A percentile compares a stretch with the other conserved stretches of the same genome.
These are phyloP conservation scores for Amblyopsis hoosieri DNA, from an alignment of 2,797 vertebrate species.

Conservation along the genomic window DNA sequence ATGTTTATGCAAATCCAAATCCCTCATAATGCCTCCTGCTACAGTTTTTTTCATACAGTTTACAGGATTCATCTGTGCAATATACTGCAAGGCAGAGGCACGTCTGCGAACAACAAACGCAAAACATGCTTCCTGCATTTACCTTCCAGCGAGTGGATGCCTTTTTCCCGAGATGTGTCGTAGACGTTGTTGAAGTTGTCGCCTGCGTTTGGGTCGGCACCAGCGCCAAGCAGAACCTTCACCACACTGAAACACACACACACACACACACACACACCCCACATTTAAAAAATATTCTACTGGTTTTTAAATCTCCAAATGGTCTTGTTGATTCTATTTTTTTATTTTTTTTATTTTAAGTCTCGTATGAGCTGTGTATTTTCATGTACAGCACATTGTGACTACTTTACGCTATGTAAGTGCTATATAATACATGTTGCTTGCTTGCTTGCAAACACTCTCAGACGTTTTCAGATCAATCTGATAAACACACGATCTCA, in stretches of 20 bases:
- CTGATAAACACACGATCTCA: neutral
- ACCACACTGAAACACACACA: slow-evolving; percentile 78
- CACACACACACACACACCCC: slow-evolving; percentile 14
- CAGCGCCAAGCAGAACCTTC: slow-evolving; percentile 84
- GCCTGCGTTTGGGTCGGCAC: slow-evolving; percentile 89
- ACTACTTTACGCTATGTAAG: too few species aligned
- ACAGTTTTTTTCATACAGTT: slow-evolving; percentile 10
- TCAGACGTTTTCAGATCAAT: neutral
- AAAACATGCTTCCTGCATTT: slow-evolving; percentile 33
- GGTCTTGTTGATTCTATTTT: too few species aligned
- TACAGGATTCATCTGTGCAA: slow-evolving; percentile 55
- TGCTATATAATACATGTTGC: too few species aligned
- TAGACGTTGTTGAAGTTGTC: slow-evolving; percentile 94
- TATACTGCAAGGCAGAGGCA: slow-evolving; percentile 23
- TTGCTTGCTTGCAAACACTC: too few species aligned
- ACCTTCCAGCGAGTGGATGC: slow-evolving; percentile 95
- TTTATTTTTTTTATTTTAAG: too few species aligned
- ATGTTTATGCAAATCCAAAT: slow-evolving; percentile 74
- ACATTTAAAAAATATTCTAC: neutral
- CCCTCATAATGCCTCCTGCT: slow-evolving; percentile 53
- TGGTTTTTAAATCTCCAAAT: too few species aligned
- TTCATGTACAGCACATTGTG: too few species aligned
- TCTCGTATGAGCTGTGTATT: too few species aligned
- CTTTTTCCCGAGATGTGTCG: slow-evolving; percentile 88
- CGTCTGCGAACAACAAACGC: neutral